Evolutionary conservation across 2,113 vertebrate genomes (phyloP), one percentile per base, ranked within the genome.

Genomic region (Scophthalmus maximus): DNA sequence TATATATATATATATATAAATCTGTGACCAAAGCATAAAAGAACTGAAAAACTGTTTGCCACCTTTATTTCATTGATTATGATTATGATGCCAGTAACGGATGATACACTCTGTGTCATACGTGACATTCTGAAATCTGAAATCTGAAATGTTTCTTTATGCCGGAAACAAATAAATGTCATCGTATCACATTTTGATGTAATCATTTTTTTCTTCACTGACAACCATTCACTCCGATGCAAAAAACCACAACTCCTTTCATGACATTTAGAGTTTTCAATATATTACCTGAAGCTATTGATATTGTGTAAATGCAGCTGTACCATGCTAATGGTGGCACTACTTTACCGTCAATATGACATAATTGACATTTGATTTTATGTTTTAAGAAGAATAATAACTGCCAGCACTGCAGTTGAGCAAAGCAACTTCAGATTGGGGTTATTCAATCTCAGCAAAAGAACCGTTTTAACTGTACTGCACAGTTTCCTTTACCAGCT

Each of bases 141-240:
- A 67, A 62, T 65, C 67, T 57, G 66, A 65, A 62, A 60, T 63
- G 38, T 34, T 77, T 59, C 51, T 10, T 42, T 20, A 68, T 83
- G 76, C 73, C 50, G 75, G 61, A 68, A 78, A 38, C 44, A 56
- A 85, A 82, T 87, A 82, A 68, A 84, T 29, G 40, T 6, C 63
- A 80, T 69, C 59, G 11, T 75, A 47, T 68, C 27, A 71, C 4
- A 32, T 46, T 20, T 49, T 26, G 27, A 52, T 67, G 36, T 40
- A 0, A 67, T 62, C 14, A 42, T 49, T 20, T 74, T 32, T 15
- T 49, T 36, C 20, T 68, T 60, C 8, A 51, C 2, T 22, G 6
- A 60, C 6, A 32, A 38, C 32, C 10, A 12, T 36, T 71, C 8
- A 47, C 8, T 23, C 5, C n/a, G 17, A 58, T 51, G 4, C 34